Base-by-base conservation (phyloP, 2,113 vertebrate genomes). In the Zosterops lateralis region DNA sequence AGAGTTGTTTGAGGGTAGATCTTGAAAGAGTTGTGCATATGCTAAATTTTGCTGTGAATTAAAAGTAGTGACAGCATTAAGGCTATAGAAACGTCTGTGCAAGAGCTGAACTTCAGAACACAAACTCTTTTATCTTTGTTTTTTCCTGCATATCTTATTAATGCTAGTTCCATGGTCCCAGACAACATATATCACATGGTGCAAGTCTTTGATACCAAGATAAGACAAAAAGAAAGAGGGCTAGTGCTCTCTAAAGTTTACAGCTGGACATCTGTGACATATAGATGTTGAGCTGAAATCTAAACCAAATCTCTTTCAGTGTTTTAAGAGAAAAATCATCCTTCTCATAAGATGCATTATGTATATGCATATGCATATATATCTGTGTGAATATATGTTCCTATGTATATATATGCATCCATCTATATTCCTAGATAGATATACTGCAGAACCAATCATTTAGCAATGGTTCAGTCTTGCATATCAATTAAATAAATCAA, bases 161-260 rank as follows among this genome's bases (percentile, higher is more conserved):
- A 26, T 87, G 42, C 36, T 91, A 65, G 15, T 84, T 86, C 56
- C 34, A 16, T 54, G 67, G 72, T 86, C 67, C 76, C 86, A 80
- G 68, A 71, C 68, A 93, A 54, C 84, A 45, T 90, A 29, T n/a
- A 83, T 77, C 75, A 80, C 83, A n/a, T 70, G 60, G 32, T 84
- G 50, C 47, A 77, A 83, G 83, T 65, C 91, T 94, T 94, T 94
- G 90, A 93, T 90, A 94, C 75, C 73, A 90, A 91, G 80, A 90
- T 92, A 91, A 84, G 64, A 73, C 53, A 70, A 90, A 68, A 92
- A 80, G 60, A 72, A 95, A 78, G 56, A 67, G 17, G 51, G 38
- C n/a, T 86, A 56, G 31, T 17, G 38, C 82, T 96, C 44, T 93
- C 51, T 65, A 62, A 58, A 93, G 65, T 89, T 93, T 87, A 36